Base-by-base conservation (phyloP, 2,113 vertebrate species). In the Ictidomys tridecemlineatus region DNA sequence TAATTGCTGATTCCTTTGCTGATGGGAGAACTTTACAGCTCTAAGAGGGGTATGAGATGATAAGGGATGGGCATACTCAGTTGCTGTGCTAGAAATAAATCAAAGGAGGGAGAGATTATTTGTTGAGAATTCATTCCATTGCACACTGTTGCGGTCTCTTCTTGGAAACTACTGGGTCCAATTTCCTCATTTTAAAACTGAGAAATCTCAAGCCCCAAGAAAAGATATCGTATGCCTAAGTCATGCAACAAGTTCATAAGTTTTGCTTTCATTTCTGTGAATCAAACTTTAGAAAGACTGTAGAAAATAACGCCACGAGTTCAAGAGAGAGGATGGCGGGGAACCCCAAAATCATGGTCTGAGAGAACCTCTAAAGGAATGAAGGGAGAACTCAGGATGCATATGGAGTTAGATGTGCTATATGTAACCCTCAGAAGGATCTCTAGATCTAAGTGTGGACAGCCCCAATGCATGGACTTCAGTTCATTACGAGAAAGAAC, bases 101-200 rank as follows among this genome's bases (percentile, higher is more conserved):
- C 34, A 94, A 42, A 92, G 28, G 1, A 51, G 20, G 61, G 18
- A 53, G 5, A 67, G 30, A 16, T 7, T 48, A 37, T 58, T 77
- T 37, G 24, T 67, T 77, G 82, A 94, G 34, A 63, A 37, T 89
- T 63, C 24, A 8, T 97, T 72, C 16, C 42, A 14, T 53, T 80
- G 20, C 20, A 87, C 28, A 42, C 17, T 63, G 3, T 14, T 63
- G 2, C 11, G 76, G 2, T 82, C 91, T 88, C 67, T 86, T 82
- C 77, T 88, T 85, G 20, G 85, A 93, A 91, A 77, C 48, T 26
- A 32, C 2, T 84, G 39, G 61, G 34, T 65, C 24, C 20, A 70
- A 2, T n/a, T 77, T 94, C 61, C 13, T 91, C 45, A 24, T 85
- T 97, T 91, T 72, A 45, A 97, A 91, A 91, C 22, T 48, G 67